A percentile compares a stretch with the other conserved stretches of the same genome.
Conservation (phyloP, 2,113 vertebrate genomes). For the Eonycteris spelaea region DNA sequence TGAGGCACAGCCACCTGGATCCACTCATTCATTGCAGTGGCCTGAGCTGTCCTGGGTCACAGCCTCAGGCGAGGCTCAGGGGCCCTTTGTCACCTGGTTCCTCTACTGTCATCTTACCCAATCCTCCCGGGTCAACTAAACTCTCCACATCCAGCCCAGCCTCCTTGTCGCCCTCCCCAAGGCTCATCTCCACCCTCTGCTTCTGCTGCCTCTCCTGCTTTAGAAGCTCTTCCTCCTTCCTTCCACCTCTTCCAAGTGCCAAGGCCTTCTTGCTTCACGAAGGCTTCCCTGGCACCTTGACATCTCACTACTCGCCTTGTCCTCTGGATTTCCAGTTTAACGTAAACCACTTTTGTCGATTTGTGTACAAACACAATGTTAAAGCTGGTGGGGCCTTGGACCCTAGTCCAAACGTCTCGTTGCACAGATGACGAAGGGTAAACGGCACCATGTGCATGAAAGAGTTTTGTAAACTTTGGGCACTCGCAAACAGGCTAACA, state of each 20-base stretch:
- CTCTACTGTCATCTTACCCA: neutral
- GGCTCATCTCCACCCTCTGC: neutral
- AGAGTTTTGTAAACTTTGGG: neutral
- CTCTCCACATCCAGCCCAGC: neutral
- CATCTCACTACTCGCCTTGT: too few species aligned
- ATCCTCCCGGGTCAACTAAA: neutral
- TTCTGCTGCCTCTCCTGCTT: neutral
- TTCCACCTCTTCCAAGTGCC: neutral
- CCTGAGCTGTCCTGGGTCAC: neutral
- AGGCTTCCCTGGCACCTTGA: neutral
- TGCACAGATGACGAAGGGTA: neutral
- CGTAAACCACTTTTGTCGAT: neutral
- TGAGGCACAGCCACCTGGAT: neutral
- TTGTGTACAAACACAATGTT: neutral
- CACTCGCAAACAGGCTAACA: too few species aligned
- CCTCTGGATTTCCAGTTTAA: neutral
- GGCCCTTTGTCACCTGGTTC: neutral
- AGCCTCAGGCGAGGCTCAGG: neutral
- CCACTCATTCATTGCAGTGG: neutral
- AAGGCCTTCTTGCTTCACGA: neutral
- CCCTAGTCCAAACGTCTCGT: neutral
- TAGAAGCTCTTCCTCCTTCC: neutral
- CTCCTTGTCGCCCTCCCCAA: fast-evolving
- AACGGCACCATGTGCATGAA: neutral
- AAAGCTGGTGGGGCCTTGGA: neutral